Conservation (phyloP, 2,797 vertebrate species). For the Propithecus perrieri region DNA sequence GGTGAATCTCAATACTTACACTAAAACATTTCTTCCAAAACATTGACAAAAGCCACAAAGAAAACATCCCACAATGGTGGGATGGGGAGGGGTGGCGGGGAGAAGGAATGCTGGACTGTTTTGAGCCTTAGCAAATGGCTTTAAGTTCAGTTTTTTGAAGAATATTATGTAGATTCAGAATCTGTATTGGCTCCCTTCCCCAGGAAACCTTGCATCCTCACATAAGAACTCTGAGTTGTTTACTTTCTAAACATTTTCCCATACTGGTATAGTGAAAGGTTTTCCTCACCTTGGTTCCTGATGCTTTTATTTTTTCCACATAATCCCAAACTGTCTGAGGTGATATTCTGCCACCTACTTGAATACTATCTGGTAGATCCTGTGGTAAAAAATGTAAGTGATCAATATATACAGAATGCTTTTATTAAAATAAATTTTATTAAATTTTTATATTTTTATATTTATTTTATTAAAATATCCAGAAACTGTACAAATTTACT, state of each 20-base stretch:
- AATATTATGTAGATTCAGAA: background rate
- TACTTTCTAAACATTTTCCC: background rate
- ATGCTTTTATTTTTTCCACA: constrained; percentile 98
- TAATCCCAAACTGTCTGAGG: constrained; percentile 99
- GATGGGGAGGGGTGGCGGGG: background rate
- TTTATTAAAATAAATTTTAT: background rate
- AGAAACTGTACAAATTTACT: constrained; percentile 16
- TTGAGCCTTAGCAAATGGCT: background rate
- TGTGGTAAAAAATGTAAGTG: constrained; percentile 71
- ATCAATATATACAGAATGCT: background rate
- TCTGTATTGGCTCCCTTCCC: background rate
- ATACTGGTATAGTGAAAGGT: background rate
- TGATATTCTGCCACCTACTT: constrained; percentile 97
- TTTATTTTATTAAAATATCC: background rate
- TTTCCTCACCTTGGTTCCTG: constrained; percentile 95
- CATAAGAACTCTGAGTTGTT: background rate
- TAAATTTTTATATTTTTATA: too few species aligned
- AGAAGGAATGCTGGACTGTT: background rate
- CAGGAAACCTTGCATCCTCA: background rate
- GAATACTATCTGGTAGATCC: constrained; percentile 98
- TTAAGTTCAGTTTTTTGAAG: background rate
- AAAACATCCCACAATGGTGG: background rate
- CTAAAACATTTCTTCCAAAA: constrained; percentile 31
- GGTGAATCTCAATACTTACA: background rate
- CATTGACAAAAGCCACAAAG: background rate